A percentile compares a stretch with the other conserved stretches of the same genome.
Conservation (phyloP, 2,888 invertebrate genomes). For the Amiota communis region DNA sequence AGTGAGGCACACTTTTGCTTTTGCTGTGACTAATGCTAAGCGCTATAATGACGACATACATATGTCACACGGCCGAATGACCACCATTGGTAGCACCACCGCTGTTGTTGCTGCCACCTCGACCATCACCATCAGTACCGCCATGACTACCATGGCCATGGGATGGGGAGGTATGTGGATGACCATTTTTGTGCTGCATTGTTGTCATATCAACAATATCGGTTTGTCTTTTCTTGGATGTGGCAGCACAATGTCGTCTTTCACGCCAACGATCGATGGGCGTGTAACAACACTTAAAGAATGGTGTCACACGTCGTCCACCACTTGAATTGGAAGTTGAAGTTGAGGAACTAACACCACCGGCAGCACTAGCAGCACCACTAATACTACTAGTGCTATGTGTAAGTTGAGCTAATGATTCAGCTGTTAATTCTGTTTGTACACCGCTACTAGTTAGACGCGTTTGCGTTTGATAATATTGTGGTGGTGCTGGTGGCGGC, state of each 20-base stretch:
- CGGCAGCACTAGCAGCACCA: constrained; percentile 41
- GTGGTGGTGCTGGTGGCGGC: constrained; percentile 46
- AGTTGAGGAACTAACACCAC: constrained; percentile 22
- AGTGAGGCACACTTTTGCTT: constrained; percentile 28
- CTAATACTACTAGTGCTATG: constrained; percentile 44
- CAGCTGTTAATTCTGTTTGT: constrained; percentile 69
- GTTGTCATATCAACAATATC: constrained; percentile 19
- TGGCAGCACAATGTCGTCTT: constrained; percentile 29
- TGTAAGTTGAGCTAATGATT: constrained; percentile 59
- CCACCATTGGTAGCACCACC: background rate
- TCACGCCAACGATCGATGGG: constrained; percentile 72
- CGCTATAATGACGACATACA: constrained; percentile 7
- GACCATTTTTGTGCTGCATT: background rate
- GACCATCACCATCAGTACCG: constrained; percentile 37
- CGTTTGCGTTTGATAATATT: constrained; percentile 53
- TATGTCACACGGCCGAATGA: constrained; percentile 17
- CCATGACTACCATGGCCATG: constrained; percentile 23
- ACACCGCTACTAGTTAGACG: constrained; percentile 70
- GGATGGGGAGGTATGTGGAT: background rate
- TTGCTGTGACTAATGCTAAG: background rate
- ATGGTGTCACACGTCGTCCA: constrained; percentile 63
- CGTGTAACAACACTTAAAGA: constrained; percentile 72
- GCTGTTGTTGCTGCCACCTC: background rate
- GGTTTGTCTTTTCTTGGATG: constrained; percentile 40
- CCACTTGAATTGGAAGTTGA: constrained; percentile 51